Base-by-base conservation (phyloP, 2,113 vertebrate genomes). In the Proteles cristata region DNA sequence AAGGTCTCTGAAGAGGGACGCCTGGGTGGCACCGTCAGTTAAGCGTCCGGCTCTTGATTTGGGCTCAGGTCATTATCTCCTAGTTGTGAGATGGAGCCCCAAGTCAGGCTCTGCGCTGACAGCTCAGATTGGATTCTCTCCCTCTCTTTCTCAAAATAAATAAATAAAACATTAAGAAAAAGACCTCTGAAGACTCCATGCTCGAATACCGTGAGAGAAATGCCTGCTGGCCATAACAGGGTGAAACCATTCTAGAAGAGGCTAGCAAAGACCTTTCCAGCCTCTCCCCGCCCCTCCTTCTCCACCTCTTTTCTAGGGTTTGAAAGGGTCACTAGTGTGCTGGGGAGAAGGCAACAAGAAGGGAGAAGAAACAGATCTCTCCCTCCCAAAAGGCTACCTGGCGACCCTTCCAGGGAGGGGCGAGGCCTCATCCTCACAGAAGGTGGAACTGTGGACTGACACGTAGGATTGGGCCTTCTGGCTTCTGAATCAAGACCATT, bases 391-490 rank as follows among this genome's bases (percentile, higher is more conserved):
- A 11, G 61, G 61, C 28, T 6, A 10, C 48, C 53, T 14, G 21
- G 3, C 48, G 48, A 31, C 69, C 35, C 76, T 79, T 7, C 33
- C 65, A 50, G 50, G 82, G 16, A 45, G 8, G 4, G 3, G 17
- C 15, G 7, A 63, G 12, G 71, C 28, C 48, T 66, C 43, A 1
- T 39, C 66, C 58, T 45, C 15, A 0, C 7, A 77, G 66, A 69
- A 26, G 48, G 14, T 17, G 4, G 4, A n/a, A 4, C 21, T 65
- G 26, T 8, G 88, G 7, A 12, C 21, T 68, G 35, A 26, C 25
- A 3, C 1, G 0, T 5, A 23, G 68, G 33, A n/a, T 2, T 55
- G 4, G 45, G 16, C 45, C 50, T 65, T 68, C 53, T 35, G 6
- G 69, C 21, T 69, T 83, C 55, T 50, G 63, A 66, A 74, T 48